A percentile compares a stretch with the other conserved stretches of the same genome.
These are phyloP conservation scores for Pygoscelis antarcticus DNA, from an alignment of 2,113 vertebrate species.

Conservation along the genomic window DNA sequence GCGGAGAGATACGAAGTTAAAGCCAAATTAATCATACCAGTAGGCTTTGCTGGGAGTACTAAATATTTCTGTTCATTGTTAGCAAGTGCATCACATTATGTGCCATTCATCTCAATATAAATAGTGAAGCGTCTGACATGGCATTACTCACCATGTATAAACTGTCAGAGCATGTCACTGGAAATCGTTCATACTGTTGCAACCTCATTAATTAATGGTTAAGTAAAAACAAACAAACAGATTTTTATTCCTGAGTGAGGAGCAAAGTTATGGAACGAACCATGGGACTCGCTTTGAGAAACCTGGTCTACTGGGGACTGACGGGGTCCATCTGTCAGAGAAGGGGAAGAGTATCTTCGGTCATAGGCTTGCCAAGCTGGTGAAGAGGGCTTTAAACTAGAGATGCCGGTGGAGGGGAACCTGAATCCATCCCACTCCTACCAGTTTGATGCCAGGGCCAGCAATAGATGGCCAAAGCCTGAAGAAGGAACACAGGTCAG, in stretches of 20 bases:
- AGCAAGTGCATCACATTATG: conserved; percentile 58
- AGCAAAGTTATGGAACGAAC: neutral
- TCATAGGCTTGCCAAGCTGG: no score
- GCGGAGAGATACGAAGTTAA: conserved; percentile 23
- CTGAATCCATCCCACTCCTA: no score
- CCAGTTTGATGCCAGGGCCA: no score
- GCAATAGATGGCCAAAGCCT: no score
- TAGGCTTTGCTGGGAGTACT: conserved; percentile 41
- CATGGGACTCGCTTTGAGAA: no score
- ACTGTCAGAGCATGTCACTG: conserved; percentile 44
- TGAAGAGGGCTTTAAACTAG: no score
- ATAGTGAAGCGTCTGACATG: conserved; percentile 48
- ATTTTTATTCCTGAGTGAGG: neutral
- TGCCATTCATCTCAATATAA: conserved; percentile 69
- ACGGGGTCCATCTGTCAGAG: no score
- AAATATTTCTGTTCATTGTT: conserved; percentile 70
- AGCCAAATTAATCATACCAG: conserved; percentile 56
- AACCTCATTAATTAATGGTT: conserved; percentile 60
- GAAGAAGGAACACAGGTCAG: no score
- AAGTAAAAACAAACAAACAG: neutral
- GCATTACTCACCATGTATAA: conserved; percentile 62
- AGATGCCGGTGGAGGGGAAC: no score
- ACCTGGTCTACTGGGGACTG: no score
- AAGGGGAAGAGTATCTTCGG: no score
- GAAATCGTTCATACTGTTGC: conserved; percentile 24